phyloP scores from a whole-genome alignment of 2,888 invertebrate genomes.

The Meloe dianella region DNA sequence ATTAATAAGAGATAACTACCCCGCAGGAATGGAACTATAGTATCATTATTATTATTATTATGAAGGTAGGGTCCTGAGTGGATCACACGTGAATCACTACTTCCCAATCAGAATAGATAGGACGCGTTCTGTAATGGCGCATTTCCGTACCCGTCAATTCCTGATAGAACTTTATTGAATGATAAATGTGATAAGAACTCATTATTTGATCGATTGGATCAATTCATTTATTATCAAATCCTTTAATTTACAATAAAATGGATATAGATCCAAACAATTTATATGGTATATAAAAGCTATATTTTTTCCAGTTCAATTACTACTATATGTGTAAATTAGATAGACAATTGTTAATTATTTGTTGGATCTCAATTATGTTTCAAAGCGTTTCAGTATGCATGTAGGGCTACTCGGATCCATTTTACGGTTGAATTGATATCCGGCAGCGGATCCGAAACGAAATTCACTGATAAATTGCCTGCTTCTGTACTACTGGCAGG shows the following conservation, averaged over 20 bases:
- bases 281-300: no score
- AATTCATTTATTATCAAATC: background rate
- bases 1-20: no score
- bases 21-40: background rate
- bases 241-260: no score
- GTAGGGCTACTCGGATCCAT: slow-evolving; percentile 49
- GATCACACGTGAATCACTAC: slow-evolving; percentile 31
- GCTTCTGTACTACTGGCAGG: slow-evolving; percentile 69
- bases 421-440: slow-evolving; percentile 54
- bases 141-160: slow-evolving; percentile 55
- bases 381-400: slow-evolving; percentile 44
- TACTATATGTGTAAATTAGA: slow-evolving; percentile 2
- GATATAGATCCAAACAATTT: no score
- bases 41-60: background rate
- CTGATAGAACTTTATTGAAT: slow-evolving; percentile 54
- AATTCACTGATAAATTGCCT: slow-evolving; percentile 67
- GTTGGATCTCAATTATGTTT: slow-evolving; percentile 20
- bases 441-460: slow-evolving; percentile 48
- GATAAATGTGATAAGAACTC: slow-evolving; percentile 57
- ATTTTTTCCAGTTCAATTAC: background rate
- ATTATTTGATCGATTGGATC: slow-evolving; percentile 45
- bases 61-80: slow-evolving; percentile 9
- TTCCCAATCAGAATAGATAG: slow-evolving; percentile 50
- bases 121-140: slow-evolving; percentile 56
- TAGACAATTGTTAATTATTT: slow-evolving; percentile 28